Evolutionary conservation across 2,797 vertebrate genomes (phyloP), one percentile per base, ranked within the genome.

Genomic region (Eupleurogrammus muticus): DNA sequence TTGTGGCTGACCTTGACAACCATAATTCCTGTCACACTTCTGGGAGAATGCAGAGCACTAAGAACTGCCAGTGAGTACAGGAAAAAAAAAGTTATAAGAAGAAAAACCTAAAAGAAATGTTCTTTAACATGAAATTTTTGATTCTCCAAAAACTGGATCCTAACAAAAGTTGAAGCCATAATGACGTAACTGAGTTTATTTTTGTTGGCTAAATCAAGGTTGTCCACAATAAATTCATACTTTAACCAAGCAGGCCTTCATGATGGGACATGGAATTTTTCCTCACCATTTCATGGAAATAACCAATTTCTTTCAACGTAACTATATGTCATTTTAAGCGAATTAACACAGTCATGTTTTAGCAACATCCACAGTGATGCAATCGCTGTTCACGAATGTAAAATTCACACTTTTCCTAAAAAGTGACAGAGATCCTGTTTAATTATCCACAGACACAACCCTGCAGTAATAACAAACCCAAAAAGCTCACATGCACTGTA

Each of bases 1-100:
- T 90, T 67, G 84, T 91, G 92, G 90, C 61, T 47, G 65, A 81
- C 57, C 50, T 47, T 77, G 24, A 74, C 59, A 75, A 79, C 59
- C 79, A 55, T 61, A 64, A 80, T 13, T 58, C 57, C 48, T 60
- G 67, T 44, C 52, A 59, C 24, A 63, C 21, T 59, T 78, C 3
- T 42, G n/a, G 44, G 47, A 4, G 28, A 56, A 56, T 2, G 19
- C 42, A 20, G 17, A 11, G 9, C 5, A 28, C 9, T 64, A 36
- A 53, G 23, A 67, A 55, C 9, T 53, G 40, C 51, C 23, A 38
- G 7, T 14, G 46, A 61, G 55, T 32, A 48, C 48, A 52, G 34
- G 36, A 51, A 14, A 28, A 10, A 24, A 62, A 42, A 28, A 20
- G 16, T 53, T 20, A 9, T 8, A 47, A 40, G 42, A 50, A 24